Percentiles rank a stretch among this genome's conserved stretches.
These are phyloP conservation scores for Tenodera sinensis DNA, from an alignment of 2,888 invertebrate genomes.

Conservation along the genomic window DNA sequence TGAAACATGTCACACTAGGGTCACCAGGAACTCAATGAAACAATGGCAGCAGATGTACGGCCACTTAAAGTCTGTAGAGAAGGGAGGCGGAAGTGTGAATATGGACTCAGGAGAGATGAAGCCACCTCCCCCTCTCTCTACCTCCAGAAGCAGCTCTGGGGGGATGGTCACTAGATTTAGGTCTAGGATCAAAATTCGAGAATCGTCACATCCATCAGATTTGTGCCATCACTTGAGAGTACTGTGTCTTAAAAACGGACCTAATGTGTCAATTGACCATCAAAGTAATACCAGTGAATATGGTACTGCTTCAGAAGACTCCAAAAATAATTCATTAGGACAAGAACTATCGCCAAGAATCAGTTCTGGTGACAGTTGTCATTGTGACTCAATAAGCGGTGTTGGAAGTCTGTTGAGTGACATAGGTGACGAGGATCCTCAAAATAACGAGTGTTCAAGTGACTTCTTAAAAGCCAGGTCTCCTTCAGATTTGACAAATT, in stretches of 20 bases:
- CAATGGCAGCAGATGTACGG: slow-evolving; percentile 22
- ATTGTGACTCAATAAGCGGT: slow-evolving; percentile 29
- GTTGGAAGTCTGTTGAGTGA: slow-evolving; percentile 10
- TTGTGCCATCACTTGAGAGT: slow-evolving; percentile 4
- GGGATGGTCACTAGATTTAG: slow-evolving; percentile 1
- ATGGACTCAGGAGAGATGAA: background rate
- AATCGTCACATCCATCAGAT: background rate
- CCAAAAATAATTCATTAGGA: slow-evolving; percentile 24
- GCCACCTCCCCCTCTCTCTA: background rate
- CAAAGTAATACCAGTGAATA: slow-evolving; percentile 31
- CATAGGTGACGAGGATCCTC: slow-evolving; percentile 3
- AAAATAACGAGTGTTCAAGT: background rate
- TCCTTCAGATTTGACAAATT: slow-evolving; percentile 1
- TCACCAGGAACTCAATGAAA: slow-evolving; percentile 20
- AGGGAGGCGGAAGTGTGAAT: background rate
- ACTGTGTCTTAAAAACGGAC: background rate
- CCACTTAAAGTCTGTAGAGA: background rate
- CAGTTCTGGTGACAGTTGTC: slow-evolving; percentile 23
- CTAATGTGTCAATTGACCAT: slow-evolving; percentile 6
- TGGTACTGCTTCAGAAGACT: slow-evolving; percentile 34
- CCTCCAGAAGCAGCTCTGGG: background rate
- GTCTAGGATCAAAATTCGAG: background rate
- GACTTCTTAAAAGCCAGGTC: slow-evolving; percentile 1
- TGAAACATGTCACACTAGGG: background rate
- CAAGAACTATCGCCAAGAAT: slow-evolving; percentile 8